phyloP scores from a whole-genome alignment of 2,113 vertebrate species.

The Leptosomus discolor region DNA sequence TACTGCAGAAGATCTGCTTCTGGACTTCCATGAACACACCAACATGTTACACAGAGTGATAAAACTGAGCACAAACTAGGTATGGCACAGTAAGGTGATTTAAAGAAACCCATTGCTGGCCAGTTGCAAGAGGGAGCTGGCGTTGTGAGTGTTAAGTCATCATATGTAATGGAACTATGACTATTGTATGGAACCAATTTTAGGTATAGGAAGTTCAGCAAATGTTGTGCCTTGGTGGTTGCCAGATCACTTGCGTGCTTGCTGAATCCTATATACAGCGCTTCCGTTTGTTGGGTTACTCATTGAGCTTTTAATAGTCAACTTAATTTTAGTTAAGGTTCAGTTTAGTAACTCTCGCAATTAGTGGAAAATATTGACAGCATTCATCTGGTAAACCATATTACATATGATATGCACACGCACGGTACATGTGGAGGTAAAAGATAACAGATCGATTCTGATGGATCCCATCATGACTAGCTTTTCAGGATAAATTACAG shows the following conservation, averaged over 20 bases:
- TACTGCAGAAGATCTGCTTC: not conserved
- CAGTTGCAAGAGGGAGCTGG: not conserved
- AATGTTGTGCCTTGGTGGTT: not conserved
- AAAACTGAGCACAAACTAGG: not conserved
- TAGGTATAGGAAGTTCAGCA: constrained; percentile 19
- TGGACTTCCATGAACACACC: not conserved
- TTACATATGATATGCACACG: not conserved
- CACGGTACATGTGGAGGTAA: not conserved
- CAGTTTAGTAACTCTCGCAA: constrained; percentile 67
- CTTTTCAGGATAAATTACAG: constrained; percentile 87
- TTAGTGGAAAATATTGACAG: constrained; percentile 61
- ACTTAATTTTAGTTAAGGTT: constrained; percentile 71
- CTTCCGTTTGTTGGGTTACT: constrained; percentile 54
- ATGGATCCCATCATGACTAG: constrained; percentile 86
- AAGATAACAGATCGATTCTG: constrained; percentile 84
- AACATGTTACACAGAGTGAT: not conserved
- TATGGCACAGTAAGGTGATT: not conserved
- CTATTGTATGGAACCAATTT: constrained; percentile 3
- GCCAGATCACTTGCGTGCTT: constrained; percentile 9
- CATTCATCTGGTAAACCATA: constrained; percentile 30
- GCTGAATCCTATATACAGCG: not conserved
- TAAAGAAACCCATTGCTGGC: not conserved
- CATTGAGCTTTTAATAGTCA: constrained; percentile 67
- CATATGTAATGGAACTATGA: not conserved
- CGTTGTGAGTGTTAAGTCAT: not conserved